Evolutionary conservation across 2,888 invertebrate species (phyloP).

Genomic region (Agrypnus murinus): DNA sequence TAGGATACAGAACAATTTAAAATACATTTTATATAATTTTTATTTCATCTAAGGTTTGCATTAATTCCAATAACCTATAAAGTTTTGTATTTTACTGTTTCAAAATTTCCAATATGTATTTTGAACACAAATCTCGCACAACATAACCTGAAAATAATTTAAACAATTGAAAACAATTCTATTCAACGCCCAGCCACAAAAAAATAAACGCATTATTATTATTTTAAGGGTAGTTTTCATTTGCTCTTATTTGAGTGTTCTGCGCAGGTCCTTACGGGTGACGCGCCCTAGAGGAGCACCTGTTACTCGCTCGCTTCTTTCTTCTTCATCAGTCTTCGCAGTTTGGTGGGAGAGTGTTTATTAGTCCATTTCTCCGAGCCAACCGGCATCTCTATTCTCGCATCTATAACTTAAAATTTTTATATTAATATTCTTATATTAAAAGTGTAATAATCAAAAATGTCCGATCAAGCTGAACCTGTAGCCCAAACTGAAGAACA

Average conservation of each 20-base stretch:
- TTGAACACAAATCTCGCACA: not conserved
- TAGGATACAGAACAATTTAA: too few species aligned
- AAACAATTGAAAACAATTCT: conserved; percentile 11
- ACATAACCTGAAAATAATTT: not conserved
- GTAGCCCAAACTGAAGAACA: conserved; percentile 61
- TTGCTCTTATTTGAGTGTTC: conserved; percentile 28
- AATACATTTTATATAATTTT: too few species aligned
- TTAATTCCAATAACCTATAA: too few species aligned
- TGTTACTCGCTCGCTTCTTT: conserved; percentile 61
- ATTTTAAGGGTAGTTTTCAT: conserved; percentile 33
- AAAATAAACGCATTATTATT: not conserved
- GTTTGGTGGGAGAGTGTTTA: conserved; percentile 52
- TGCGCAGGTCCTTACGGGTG: conserved; percentile 64
- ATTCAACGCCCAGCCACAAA: too few species aligned
- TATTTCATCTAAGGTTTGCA: too few species aligned
- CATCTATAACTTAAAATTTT: too few species aligned
- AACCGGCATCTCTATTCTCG: conserved; percentile 57
- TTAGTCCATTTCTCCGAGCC: conserved; percentile 53
- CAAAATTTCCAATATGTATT: not conserved
- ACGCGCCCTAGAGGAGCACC: conserved; percentile 68
- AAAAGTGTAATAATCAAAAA: conserved; percentile 47
- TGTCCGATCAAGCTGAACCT: conserved; percentile 63
- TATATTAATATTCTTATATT: conserved; percentile 33
- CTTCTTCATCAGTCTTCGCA: conserved; percentile 33
- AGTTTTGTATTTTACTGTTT: too few species aligned